Conservation (phyloP, 2,797 vertebrate species). For the Semaprochilodus insignis region DNA sequence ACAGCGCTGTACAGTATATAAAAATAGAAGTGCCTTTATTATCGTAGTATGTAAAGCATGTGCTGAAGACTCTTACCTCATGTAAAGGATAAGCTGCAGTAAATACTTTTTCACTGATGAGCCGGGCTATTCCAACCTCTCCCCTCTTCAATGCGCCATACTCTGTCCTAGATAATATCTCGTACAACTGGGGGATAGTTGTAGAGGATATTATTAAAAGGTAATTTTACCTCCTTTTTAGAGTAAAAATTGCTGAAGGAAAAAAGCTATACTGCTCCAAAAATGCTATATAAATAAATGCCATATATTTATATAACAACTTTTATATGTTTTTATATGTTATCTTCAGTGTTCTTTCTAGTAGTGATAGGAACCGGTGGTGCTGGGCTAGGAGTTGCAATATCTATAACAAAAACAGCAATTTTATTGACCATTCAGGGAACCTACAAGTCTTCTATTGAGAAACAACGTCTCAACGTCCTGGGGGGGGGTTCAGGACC, state of each 20-base stretch:
- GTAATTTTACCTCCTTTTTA: conserved; percentile 29
- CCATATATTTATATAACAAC: too few species aligned
- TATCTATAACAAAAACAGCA: conserved; percentile 26
- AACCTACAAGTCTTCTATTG: too few species aligned
- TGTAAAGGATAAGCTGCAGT: conserved; percentile 80
- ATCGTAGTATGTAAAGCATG: too few species aligned
- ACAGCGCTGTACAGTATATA: too few species aligned
- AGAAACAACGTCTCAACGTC: too few species aligned
- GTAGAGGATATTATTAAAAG: not conserved
- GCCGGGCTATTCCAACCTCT: conserved; percentile 79
- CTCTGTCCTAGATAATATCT: conserved; percentile 78
- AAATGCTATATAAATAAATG: not conserved
- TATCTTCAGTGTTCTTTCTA: too few species aligned
- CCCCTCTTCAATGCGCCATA: conserved; percentile 79
- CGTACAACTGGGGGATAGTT: conserved; percentile 74
- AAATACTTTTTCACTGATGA: conserved; percentile 79
- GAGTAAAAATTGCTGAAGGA: not conserved
- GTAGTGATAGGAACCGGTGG: too few species aligned
- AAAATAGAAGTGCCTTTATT: too few species aligned
- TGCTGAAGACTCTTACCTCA: conserved; percentile 69
- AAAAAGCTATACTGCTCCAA: not conserved
- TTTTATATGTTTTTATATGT: too few species aligned
- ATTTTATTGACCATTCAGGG: too few species aligned
- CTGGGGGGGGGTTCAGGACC: too few species aligned
- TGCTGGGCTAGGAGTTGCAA: too few species aligned